Base-by-base conservation (phyloP, 2,113 vertebrate genomes). In the Lonchura striata region DNA sequence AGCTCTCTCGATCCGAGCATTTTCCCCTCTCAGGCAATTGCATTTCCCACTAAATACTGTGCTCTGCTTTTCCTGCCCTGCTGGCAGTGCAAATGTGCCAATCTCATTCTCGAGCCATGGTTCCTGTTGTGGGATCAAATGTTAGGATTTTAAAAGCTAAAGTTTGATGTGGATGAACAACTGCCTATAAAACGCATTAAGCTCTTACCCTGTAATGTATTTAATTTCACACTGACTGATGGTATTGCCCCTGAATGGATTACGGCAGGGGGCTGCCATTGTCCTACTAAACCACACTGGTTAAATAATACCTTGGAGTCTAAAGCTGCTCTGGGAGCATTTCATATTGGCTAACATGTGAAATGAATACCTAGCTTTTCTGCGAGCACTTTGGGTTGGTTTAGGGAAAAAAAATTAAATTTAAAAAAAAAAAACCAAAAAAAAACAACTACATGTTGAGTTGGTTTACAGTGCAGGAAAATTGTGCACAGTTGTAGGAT, bases 181-280 rank as follows among this genome's bases (percentile, higher is more conserved):
- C 98, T 99, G 99, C 98, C 98, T 98, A 98, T 98, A 98, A 99
- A 99, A 99, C 93, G 93, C 98, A 98, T 99, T 98, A 99, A 99
- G 98, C 98, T 97, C 97, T 98, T 98, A 97, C 98, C 98, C 98
- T 98, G 98, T 98, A 98, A 99, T 99, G 98, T 99, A 98, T 99
- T 99, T 99, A 98, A 99, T 99, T 99, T 99, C 99, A 99, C 99
- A 98, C 98, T 98, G 98, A 98, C 98, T 98, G 98, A 98, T 98
- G 97, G 98, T 97, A 98, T 98, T 99, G 98, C 98, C 98, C 98
- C 97, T 98, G 98, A 98, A 98, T 97, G 97, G 98, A 97, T 98
- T 98, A 95, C 89, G 19, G 98, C 96, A 78, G 97, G 98, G 98
- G 97, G 94, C 88, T 97, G 97, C 97, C 94, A 97, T 97, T 98